Base-by-base conservation (phyloP, 2,797 vertebrate genomes). In the Neoniphon sammara region DNA sequence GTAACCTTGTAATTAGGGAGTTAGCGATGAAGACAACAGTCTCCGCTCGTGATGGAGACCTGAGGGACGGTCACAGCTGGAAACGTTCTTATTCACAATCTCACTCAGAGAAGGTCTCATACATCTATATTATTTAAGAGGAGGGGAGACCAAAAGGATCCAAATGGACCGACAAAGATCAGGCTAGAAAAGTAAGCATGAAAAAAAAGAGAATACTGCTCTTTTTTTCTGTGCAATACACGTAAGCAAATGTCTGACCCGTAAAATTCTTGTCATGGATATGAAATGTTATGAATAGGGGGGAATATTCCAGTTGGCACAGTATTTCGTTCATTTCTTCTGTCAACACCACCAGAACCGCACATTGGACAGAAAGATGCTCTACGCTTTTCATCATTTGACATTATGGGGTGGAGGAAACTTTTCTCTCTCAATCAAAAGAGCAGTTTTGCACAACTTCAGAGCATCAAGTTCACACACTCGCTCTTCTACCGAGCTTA, bases 291-390 rank as follows among this genome's bases (percentile, higher is more conserved):
- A 39, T 18, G 66, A 86, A 73, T 36, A 86, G 78, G 68, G 78
- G 78, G 78, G 82, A 78, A 69, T n/a, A 66, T 87, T 88, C 85
- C 90, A 84, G 73, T 79, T 82, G 78, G 78, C 74, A 88, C 88
- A 84, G 72, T 21, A 69, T 81, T 88, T 76, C 49, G 72, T 76
- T 82, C 46, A 80, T 73, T 75, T 86, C 83, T 83, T 84, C 81
- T 89, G 78, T 77, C 80, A 68, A 72, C 83, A 85, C 87, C 59
- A 87, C 89, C 78, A 85, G 57, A 85, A 88, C 88, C 85, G 70
- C 86, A 89, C 6, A 71, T 62, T 83, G 82, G 72, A 77, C 66
- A 2, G 30, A 60, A 56, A 56, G 31, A 58, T 39, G 61, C 66
- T 80, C 71, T 7, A 69, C 77, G 64, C 82, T 75, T 85, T 66